These are phyloP conservation scores for Neosilurus hyrtlii DNA, from an alignment of 2,797 vertebrate species.

Conservation along the genomic window DNA sequence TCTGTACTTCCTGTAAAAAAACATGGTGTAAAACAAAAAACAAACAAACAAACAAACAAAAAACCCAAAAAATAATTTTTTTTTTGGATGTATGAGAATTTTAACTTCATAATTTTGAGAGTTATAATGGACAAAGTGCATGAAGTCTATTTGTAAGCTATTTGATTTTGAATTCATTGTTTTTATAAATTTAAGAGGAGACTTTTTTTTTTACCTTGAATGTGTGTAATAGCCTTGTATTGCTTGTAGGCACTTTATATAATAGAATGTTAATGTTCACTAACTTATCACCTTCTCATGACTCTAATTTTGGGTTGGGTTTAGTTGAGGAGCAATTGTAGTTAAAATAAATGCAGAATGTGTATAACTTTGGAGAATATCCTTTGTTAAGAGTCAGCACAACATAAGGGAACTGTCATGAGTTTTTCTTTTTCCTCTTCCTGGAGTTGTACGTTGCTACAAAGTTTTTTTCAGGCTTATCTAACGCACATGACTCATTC, in stretches of 20 bases:
- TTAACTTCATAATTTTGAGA: constrained; percentile 50
- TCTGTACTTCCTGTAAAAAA: constrained; percentile 54
- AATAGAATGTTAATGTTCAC: constrained; percentile 54
- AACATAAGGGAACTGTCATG: constrained; percentile 9
- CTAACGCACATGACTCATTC: background rate
- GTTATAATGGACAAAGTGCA: constrained; percentile 54
- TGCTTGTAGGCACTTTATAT: constrained; percentile 61
- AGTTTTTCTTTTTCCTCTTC: background rate
- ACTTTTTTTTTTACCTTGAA: constrained; percentile 55
- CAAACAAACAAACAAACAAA: background rate
- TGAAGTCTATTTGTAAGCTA: constrained; percentile 53
- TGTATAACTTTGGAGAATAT: constrained; percentile 35
- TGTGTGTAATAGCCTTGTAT: constrained; percentile 56
- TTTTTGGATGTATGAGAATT: constrained; percentile 50
- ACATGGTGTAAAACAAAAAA: constrained; percentile 37
- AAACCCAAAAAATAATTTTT: background rate
- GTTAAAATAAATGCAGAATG: constrained; percentile 25
- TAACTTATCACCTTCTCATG: constrained; percentile 50
- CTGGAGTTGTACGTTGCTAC: background rate
- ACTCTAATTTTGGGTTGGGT: constrained; percentile 40
- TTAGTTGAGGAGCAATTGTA: constrained; percentile 12
- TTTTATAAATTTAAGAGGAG: constrained; percentile 56
- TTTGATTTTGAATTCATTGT: constrained; percentile 51
- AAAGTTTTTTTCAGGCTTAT: background rate
- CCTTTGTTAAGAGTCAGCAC: constrained; percentile 7